Evolutionary conservation across 2,888 invertebrate genomes (phyloP).

Genomic region (Plusia festucae): DNA sequence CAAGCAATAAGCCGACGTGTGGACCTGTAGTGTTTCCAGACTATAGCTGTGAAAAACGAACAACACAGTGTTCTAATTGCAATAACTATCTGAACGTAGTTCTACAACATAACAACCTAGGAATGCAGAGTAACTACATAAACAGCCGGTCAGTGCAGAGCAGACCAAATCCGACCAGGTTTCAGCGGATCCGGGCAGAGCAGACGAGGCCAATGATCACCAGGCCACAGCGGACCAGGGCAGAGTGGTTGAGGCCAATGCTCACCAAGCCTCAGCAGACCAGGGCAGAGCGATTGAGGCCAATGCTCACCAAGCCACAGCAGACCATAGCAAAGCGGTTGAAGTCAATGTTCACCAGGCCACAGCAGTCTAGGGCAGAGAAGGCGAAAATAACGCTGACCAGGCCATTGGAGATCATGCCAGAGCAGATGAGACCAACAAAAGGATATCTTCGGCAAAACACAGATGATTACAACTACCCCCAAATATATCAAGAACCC

Average conservation of each 20-base stretch:
- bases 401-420: background rate
- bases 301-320: background rate
- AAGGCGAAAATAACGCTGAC: too few relatives aligned
- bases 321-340: too few relatives aligned
- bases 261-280: background rate
- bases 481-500: background rate
- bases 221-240: too few relatives aligned
- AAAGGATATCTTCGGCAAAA: background rate
- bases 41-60: conserved; percentile 21
- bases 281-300: background rate
- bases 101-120: background rate
- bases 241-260: background rate
- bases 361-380: too few relatives aligned
- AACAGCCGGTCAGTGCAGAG: background rate
- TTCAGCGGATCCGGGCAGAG: too few relatives aligned
- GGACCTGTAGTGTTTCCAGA: conserved; percentile 14
- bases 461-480: background rate
- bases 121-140: background rate
- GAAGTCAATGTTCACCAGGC: too few relatives aligned
- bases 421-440: background rate
- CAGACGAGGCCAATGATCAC: too few relatives aligned
- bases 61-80: conserved; percentile 4
- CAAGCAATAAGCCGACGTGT: conserved; percentile 8
- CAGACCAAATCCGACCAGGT: background rate
- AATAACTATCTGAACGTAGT: background rate